These are phyloP conservation scores for Scartelaos histophorus DNA, from an alignment of 2,113 vertebrate genomes.

Conservation along the genomic window DNA sequence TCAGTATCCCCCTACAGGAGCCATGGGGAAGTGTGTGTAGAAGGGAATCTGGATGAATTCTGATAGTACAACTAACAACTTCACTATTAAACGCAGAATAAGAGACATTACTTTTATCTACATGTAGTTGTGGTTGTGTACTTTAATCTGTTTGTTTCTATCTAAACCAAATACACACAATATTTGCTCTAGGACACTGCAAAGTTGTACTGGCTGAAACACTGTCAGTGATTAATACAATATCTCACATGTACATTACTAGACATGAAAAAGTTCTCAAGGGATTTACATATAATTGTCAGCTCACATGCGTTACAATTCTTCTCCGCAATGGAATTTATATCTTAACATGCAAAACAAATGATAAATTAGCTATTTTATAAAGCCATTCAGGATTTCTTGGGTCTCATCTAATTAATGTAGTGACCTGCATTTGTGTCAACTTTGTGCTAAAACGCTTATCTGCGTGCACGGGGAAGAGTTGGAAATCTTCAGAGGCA, in stretches of 20 bases:
- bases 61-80: too few species aligned
- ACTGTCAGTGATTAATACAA: neutral
- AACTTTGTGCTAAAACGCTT: conserved; percentile 34
- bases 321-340: neutral
- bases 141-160: too few species aligned
- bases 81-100: too few species aligned
- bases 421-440: conserved; percentile 24
- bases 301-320: neutral
- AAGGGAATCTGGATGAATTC: too few species aligned
- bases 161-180: too few species aligned
- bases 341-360: neutral
- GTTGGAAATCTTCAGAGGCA: conserved; percentile 33
- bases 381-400: neutral
- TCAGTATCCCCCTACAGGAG: too few species aligned
- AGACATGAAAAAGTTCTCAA: neutral
- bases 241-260: neutral
- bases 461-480: conserved; percentile 28
- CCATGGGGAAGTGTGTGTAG: too few species aligned
- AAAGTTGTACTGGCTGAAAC: neutral
- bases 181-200: too few species aligned
- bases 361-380: neutral
- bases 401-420: conserved; percentile 31
- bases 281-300: neutral
- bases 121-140: too few species aligned
- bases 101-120: too few species aligned